These are phyloP conservation scores for Caenorhabditis imperialis DNA, from an alignment of 2,888 invertebrate genomes.

Conservation along the genomic window DNA sequence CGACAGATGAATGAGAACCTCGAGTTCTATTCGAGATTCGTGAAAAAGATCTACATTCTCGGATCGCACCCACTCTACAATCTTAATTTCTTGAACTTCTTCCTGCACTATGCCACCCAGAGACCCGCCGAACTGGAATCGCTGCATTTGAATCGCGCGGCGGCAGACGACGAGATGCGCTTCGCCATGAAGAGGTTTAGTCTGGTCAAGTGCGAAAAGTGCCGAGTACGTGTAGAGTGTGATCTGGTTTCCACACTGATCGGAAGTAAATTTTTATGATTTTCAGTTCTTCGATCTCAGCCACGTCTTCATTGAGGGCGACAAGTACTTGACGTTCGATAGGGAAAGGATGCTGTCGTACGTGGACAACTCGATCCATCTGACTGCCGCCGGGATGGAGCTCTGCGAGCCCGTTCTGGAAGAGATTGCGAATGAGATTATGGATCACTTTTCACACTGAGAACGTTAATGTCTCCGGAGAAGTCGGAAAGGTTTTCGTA, in stretches of 20 bases:
- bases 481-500: no score
- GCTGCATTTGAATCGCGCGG: constrained; percentile 17
- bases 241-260: constrained; percentile 1
- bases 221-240: not conserved
- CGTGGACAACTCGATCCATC: constrained; percentile 47
- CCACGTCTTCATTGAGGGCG: constrained; percentile 18
- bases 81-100: constrained; percentile 16
- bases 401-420: constrained; percentile 31
- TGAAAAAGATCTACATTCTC: constrained; percentile 29
- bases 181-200: constrained; percentile 13
- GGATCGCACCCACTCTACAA: constrained; percentile 11
- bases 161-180: constrained; percentile 17
- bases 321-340: constrained; percentile 44
- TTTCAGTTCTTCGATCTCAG: constrained; percentile 46
- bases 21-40: constrained; percentile 20
- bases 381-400: constrained; percentile 30
- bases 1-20: constrained; percentile 30
- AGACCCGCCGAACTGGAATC: constrained; percentile 30
- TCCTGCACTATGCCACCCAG: constrained; percentile 19
- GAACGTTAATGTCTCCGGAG: not conserved
- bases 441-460: constrained; percentile 4
- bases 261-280: not conserved
- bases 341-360: constrained; percentile 25
- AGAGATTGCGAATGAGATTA: constrained; percentile 13
- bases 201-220: constrained; percentile 22